Evolutionary conservation across 2,888 invertebrate species (phyloP).

Genomic region (Carabus problematicus): DNA sequence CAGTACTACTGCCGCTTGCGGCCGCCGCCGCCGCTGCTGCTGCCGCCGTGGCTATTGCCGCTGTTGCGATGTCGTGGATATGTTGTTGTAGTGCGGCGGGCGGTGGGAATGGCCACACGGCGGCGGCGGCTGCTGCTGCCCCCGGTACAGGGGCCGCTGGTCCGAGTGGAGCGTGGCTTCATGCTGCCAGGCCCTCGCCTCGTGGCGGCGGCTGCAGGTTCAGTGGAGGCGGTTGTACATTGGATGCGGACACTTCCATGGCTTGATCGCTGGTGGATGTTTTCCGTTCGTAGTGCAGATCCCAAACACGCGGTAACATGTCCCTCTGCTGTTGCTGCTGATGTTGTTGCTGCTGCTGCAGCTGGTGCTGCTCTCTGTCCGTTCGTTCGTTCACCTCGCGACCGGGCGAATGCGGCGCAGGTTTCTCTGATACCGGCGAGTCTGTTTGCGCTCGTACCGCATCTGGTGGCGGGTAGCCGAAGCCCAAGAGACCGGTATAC

Average conservation of each 20-base stretch:
- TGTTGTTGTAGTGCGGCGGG: constrained; percentile 24
- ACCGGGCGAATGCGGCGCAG: constrained; percentile 59
- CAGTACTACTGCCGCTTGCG: not conserved
- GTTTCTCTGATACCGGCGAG: constrained; percentile 58
- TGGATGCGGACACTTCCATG: constrained; percentile 54
- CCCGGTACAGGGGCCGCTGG: not conserved
- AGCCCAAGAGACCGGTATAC: constrained; percentile 79
- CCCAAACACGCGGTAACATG: constrained; percentile 62
- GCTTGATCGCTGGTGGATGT: constrained; percentile 56
- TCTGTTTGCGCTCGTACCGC: constrained; percentile 63
- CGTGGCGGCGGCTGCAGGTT: constrained; percentile 68
- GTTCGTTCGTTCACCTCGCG: constrained; percentile 58
- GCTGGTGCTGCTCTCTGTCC: constrained; percentile 50
- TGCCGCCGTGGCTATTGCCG: too few relatives aligned
- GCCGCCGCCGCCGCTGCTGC: constrained; percentile 3
- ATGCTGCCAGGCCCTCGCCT: constrained; percentile 78
- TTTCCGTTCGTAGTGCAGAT: constrained; percentile 66
- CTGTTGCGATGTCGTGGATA: constrained; percentile 37
- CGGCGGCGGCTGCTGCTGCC: constrained; percentile 8
- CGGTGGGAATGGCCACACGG: constrained; percentile 11
- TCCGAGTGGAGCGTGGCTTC: constrained; percentile 52
- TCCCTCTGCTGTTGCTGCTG: constrained; percentile 61
- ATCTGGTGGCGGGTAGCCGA: constrained; percentile 70
- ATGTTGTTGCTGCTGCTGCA: too few relatives aligned
- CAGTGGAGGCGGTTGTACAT: constrained; percentile 58